Conservation (phyloP, 1,140 invertebrate species). For the Zaprionus taronus region DNA sequence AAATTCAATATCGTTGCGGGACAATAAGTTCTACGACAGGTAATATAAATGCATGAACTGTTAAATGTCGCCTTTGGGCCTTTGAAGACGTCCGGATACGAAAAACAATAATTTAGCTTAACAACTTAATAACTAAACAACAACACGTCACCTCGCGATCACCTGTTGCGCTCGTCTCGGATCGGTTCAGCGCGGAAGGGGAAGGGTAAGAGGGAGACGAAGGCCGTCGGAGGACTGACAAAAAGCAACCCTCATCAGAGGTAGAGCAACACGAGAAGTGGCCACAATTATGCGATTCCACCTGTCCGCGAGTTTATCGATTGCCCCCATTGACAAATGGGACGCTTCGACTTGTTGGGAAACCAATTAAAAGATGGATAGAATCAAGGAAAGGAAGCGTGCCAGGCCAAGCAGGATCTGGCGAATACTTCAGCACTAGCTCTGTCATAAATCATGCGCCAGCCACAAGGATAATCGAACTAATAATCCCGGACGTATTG, state of each 20-base stretch:
- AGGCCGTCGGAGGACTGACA: not conserved
- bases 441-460: slow-evolving; percentile 19
- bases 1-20: slow-evolving; percentile 18
- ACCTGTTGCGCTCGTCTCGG: slow-evolving; percentile 36
- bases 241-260: slow-evolving; percentile 20
- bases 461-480: slow-evolving; percentile 50
- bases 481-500: slow-evolving; percentile 43
- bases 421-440: slow-evolving; percentile 37
- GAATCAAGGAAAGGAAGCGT: slow-evolving; percentile 33
- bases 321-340: slow-evolving; percentile 81
- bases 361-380: slow-evolving; percentile 77
- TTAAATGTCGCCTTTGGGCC: slow-evolving; percentile 68
- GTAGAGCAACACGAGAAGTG: slow-evolving; percentile 10
- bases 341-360: slow-evolving; percentile 63
- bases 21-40: slow-evolving; percentile 44
- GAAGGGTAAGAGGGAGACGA: not conserved
- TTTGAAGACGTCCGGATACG: slow-evolving; percentile 6
- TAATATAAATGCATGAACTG: slow-evolving; percentile 74
- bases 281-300: slow-evolving; percentile 60
- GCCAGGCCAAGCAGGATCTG: slow-evolving; percentile 20
- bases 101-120: slow-evolving; percentile 75
- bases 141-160: slow-evolving; percentile 48
- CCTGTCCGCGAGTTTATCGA: slow-evolving; percentile 79
- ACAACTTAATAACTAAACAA: slow-evolving; percentile 77
- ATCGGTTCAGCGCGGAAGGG: not conserved